Conservation (phyloP, 2,113 vertebrate genomes). For the Semicossyphus pulcher region DNA sequence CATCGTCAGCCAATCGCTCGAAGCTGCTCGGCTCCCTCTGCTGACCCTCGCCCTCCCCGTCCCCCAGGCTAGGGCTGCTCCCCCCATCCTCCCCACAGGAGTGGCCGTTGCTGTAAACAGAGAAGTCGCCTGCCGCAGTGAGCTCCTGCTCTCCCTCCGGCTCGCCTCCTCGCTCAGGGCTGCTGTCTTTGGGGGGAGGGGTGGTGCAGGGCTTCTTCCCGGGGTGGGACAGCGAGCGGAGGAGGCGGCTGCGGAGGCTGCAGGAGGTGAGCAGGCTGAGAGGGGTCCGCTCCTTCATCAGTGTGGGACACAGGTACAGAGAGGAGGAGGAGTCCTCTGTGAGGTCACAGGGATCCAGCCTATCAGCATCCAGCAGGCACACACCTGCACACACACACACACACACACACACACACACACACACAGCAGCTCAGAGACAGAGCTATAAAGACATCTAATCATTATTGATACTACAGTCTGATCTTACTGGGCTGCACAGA, state of each 20-base stretch:
- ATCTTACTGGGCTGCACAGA: conserved; percentile 94
- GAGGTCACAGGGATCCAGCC: conserved; percentile 83
- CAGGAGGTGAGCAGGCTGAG: conserved; percentile 94
- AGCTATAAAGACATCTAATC: background rate
- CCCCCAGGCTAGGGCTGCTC: conserved; percentile 80
- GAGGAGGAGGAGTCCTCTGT: conserved; percentile 89
- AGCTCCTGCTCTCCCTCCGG: conserved; percentile 85
- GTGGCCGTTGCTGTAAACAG: background rate
- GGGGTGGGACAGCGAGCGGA: conserved; percentile 93
- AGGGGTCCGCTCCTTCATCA: conserved; percentile 93
- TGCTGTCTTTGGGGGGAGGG: conserved; percentile 89
- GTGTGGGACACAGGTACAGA: conserved; percentile 85
- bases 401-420: no score
- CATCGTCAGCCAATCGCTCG: conserved; percentile 90
- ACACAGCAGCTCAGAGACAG: background rate
- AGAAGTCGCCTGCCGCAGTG: conserved; percentile 89
- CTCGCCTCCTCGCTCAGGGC: background rate
- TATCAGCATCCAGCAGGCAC: conserved; percentile 96
- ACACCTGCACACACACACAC: conserved; percentile 67
- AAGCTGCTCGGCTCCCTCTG: conserved; percentile 89
- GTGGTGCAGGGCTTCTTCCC: conserved; percentile 96
- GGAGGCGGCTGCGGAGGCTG: conserved; percentile 92
- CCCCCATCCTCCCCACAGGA: conserved; percentile 20
- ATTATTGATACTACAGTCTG: background rate
- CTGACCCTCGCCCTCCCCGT: conserved; percentile 77